Evolutionary conservation across 2,888 invertebrate genomes (phyloP), one percentile per base, ranked within the genome.

Genomic region (Ernsta delagoae): DNA sequence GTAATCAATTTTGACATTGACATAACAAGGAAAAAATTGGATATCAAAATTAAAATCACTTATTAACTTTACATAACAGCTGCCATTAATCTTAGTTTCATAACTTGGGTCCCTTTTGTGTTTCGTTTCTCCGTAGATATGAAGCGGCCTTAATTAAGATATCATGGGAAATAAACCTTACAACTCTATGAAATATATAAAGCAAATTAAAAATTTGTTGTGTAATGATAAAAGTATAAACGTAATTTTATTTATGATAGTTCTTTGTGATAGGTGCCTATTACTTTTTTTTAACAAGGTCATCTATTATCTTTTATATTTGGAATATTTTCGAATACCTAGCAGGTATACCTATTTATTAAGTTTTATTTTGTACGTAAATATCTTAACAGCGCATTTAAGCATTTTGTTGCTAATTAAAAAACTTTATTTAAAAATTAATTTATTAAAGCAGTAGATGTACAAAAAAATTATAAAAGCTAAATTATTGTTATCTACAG

Each of bases 1-100:
- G n/a, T n/a, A n/a, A n/a, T n/a, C n/a, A n/a, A n/a, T n/a, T n/a
- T n/a, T n/a, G n/a, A n/a, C n/a, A n/a, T n/a, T n/a, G n/a, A n/a
- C 9, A 9, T 59, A 65, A 70, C 70, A 64, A 64, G 53, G 56
- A 62, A 64, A 64, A 43, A 70, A 70, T 70, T 71, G 62, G 71
- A 75, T 73, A 75, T 75, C 59, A 41, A 59, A 75, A 74, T 78
- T 80, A 81, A 78, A 80, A 83, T 82, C 80, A 76, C 81, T 87
- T 85, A 86, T 84, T 83, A 89, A 86, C 82, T 89, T 85, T 81
- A 83, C 82, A 83, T 82, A 88, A 83, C 80, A 82, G 82, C 80
- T 81, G 80, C 80, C 86, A 89, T 91, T 88, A 88, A 90, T 90
- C 88, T 89, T 88, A 86, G 86, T 89, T 90, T 85, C 83, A 83